These are phyloP conservation scores for Scomber scombrus DNA, from an alignment of 2,113 vertebrate species.

Conservation along the genomic window DNA sequence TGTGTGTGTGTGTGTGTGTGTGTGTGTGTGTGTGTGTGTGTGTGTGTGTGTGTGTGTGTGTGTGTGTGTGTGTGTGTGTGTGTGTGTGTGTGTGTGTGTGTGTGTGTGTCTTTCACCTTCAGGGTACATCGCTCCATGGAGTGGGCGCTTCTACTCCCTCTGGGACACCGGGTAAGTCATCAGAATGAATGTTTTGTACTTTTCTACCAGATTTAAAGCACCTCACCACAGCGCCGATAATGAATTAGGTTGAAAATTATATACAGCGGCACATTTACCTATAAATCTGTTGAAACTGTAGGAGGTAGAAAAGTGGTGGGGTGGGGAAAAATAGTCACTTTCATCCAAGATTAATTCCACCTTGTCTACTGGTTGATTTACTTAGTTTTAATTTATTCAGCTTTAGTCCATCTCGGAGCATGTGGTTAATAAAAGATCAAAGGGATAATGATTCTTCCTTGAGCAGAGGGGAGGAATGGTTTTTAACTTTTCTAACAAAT, in stretches of 20 bases:
- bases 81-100: conserved; percentile 22
- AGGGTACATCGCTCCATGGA: conserved; percentile 98
- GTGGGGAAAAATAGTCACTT: background rate
- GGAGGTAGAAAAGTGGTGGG: background rate
- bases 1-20: conserved; percentile 25
- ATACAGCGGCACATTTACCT: background rate
- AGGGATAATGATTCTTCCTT: background rate
- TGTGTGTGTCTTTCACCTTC: conserved; percentile 52
- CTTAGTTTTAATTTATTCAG: conserved; percentile 23
- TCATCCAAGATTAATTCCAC: conserved; percentile 7
- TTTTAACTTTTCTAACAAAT: background rate
- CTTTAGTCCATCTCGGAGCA: conserved; percentile 3
- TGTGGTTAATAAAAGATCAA: conserved; percentile 16
- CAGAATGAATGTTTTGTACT: background rate
- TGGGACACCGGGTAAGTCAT: conserved; percentile 95
- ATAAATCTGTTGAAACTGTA: background rate
- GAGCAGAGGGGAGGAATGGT: background rate
- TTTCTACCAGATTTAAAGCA: background rate
- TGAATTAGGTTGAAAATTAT: conserved; percentile 5
- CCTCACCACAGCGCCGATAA: background rate
- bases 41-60: conserved; percentile 26
- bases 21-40: conserved; percentile 21
- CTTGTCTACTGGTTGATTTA: conserved; percentile 14
- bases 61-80: conserved; percentile 25
- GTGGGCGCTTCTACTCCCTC: conserved; percentile 95